Percentiles rank a stretch among this genome's conserved stretches.
These are phyloP conservation scores for Aradus depressus DNA, from an alignment of 2,888 invertebrate genomes.

Conservation along the genomic window DNA sequence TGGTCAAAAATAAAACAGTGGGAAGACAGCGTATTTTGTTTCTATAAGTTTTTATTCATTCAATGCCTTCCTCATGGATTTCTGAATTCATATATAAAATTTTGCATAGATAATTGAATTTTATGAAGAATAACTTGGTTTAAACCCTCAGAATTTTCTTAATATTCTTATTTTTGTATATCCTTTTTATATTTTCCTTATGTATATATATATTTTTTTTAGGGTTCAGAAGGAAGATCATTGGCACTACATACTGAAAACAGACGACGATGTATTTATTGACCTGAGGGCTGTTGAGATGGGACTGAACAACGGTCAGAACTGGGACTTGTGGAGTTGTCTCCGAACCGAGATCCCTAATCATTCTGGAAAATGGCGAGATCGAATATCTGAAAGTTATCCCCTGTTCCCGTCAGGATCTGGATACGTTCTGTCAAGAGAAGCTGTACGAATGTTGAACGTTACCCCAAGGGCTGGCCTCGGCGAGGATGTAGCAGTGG, in stretches of 20 bases:
- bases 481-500: slow-evolving; percentile 32
- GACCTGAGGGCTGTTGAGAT: slow-evolving; percentile 27
- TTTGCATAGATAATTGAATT: no score
- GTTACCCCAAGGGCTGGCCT: slow-evolving; percentile 15
- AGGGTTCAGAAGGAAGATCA: slow-evolving; percentile 26
- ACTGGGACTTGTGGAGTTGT: slow-evolving; percentile 31
- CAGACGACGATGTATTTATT: slow-evolving; percentile 33
- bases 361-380: slow-evolving; percentile 31
- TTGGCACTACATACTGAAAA: slow-evolving; percentile 30
- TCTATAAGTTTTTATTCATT: no score
- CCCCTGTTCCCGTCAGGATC: slow-evolving; percentile 33
- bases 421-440: slow-evolving; percentile 30
- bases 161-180: background rate
- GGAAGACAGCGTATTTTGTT: no score
- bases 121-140: no score
- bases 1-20: no score
- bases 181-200: background rate
- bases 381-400: slow-evolving; percentile 28
- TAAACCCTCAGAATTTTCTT: no score
- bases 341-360: slow-evolving; percentile 31
- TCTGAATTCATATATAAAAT: no score
- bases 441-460: slow-evolving; percentile 18
- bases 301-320: slow-evolving; percentile 17
- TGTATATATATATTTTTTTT: slow-evolving; percentile 11
- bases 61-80: no score